Conservation (phyloP, 37 sponge, comb jelly and placozoan genomes). For the Eunapius fragilis region DNA sequence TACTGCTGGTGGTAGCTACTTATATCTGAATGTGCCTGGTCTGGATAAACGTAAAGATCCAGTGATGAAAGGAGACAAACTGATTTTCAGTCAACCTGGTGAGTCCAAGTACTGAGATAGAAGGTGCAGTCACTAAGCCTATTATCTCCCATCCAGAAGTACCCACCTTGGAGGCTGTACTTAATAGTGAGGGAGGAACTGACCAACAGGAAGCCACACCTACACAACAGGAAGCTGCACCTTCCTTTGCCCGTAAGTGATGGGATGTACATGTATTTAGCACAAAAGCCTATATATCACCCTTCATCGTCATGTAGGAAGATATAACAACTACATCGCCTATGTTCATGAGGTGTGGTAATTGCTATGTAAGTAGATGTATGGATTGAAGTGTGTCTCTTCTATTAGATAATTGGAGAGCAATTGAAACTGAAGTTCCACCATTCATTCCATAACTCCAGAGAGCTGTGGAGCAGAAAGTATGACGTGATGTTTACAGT, state of each 20-base stretch:
- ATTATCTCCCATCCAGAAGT: background rate
- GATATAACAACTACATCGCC: background rate
- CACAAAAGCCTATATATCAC: background rate
- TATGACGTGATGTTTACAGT: conserved; percentile 68
- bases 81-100: conserved; percentile 53
- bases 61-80: conserved; percentile 69
- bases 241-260: background rate
- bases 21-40: conserved; percentile 71
- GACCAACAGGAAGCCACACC: conserved; percentile 13
- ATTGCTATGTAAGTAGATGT: background rate
- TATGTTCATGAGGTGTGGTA: background rate
- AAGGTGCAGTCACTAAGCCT: background rate
- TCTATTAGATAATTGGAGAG: background rate
- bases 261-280: background rate
- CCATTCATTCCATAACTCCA: conserved; percentile 35
- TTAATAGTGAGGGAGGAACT: conserved; percentile 1
- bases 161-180: background rate
- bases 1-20: conserved; percentile 48
- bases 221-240: conserved; percentile 14
- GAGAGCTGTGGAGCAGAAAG: background rate
- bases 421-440: conserved; percentile 37
- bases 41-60: conserved; percentile 72
- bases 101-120: background rate
- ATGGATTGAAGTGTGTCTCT: background rate
- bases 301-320: background rate